A percentile compares a stretch with the other conserved stretches of the same genome.
These are phyloP conservation scores for Cerastis leucographa DNA, from an alignment of 2,888 invertebrate species.

Conservation along the genomic window DNA sequence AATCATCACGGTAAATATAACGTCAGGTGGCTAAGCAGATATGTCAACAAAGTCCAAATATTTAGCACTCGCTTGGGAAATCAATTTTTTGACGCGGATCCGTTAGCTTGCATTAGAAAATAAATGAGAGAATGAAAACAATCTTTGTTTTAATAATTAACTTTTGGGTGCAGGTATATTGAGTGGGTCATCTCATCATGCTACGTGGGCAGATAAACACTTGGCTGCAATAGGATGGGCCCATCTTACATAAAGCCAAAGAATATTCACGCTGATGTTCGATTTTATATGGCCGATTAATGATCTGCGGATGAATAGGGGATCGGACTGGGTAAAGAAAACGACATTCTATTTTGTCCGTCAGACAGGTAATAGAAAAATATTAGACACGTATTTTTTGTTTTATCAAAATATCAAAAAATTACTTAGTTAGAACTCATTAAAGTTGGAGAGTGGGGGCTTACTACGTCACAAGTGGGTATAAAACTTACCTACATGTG, in stretches of 20 bases:
- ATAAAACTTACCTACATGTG: too few relatives aligned
- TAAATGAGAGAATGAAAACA: background rate
- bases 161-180: background rate
- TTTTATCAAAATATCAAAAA: too few relatives aligned
- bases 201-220: background rate
- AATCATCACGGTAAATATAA: conserved; percentile 45
- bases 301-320: background rate
- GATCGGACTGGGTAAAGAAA: too few relatives aligned
- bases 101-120: background rate
- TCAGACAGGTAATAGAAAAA: too few relatives aligned
- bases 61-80: conserved; percentile 29
- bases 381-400: too few relatives aligned
- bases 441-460: too few relatives aligned
- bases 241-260: background rate
- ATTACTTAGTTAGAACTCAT: too few relatives aligned
- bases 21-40: conserved; percentile 28
- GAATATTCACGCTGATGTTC: too few relatives aligned
- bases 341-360: too few relatives aligned
- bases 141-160: conserved; percentile 15
- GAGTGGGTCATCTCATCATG: background rate
- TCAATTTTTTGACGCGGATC: conserved; percentile 28
- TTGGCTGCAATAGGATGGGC: background rate
- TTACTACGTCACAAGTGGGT: too few relatives aligned
- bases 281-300: too few relatives aligned
- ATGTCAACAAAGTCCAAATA: conserved; percentile 45